Percentiles rank a stretch among this genome's conserved stretches.
Evolutionary conservation across 2,888 invertebrate genomes (phyloP).

Genomic region (Nymphalis c-album): DNA sequence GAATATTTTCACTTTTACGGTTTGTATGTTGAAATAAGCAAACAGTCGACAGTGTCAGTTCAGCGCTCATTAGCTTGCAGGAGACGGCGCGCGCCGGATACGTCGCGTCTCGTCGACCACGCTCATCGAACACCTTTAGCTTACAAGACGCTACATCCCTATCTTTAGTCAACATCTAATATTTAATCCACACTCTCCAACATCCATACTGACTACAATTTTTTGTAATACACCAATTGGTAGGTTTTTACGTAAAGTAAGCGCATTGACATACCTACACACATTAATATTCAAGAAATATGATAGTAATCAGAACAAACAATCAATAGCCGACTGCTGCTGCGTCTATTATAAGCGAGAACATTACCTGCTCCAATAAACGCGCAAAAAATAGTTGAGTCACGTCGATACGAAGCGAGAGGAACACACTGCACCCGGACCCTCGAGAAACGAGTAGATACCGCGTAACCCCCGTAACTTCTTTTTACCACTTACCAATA

Average conservation of each 20-base stretch:
- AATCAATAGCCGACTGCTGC: background rate
- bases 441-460: no score
- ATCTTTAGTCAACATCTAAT: background rate
- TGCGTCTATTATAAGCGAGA: background rate
- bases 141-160: conserved; percentile 8
- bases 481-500: no score
- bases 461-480: no score
- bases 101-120: conserved; percentile 21
- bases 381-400: conserved; percentile 13
- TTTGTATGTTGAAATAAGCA: background rate
- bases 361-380: conserved; percentile 23
- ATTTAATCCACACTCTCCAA: no score
- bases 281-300: no score
- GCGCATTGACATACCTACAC: no score
- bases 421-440: background rate
- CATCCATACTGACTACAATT: no score
- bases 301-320: background rate
- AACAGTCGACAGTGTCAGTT: background rate
- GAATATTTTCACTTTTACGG: conserved; percentile 19
- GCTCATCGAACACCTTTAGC: conserved; percentile 13
- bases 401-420: conserved; percentile 17
- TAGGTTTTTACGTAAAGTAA: no score
- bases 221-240: no score
- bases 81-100: conserved; percentile 22
- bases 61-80: conserved; percentile 23